These are phyloP conservation scores for Achatina immaculata DNA, from an alignment of 1,140 invertebrate genomes.

Conservation along the genomic window DNA sequence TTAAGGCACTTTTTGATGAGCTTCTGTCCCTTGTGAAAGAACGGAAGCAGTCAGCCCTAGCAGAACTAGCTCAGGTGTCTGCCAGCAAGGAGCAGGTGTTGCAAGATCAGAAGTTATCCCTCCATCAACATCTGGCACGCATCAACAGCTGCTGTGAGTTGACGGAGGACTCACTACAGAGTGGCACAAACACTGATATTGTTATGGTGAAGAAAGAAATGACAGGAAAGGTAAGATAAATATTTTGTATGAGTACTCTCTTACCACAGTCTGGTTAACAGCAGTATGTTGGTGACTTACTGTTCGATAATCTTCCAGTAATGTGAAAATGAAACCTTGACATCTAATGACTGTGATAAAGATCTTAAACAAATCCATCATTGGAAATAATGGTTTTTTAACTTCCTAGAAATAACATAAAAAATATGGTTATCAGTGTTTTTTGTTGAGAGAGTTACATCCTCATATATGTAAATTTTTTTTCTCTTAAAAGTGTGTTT, in stretches of 20 bases:
- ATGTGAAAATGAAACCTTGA: neutral
- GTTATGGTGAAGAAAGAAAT: conserved; percentile 75
- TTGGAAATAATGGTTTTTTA: no score
- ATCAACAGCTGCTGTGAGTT: conserved; percentile 72
- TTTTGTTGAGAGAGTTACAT: no score
- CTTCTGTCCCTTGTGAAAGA: conserved; percentile 67
- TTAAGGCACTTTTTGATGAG: conserved; percentile 68
- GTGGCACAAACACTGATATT: conserved; percentile 74
- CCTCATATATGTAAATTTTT: no score
- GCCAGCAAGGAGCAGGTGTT: conserved; percentile 71
- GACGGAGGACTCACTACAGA: conserved; percentile 72
- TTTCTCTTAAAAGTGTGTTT: no score
- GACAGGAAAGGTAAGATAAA: conserved; percentile 65
- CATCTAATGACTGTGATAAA: neutral
- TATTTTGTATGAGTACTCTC: neutral
- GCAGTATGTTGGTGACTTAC: neutral
- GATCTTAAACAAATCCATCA: no score
- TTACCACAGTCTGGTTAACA: neutral
- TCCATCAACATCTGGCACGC: conserved; percentile 71
- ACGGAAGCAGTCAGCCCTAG: conserved; percentile 69
- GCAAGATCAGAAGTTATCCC: conserved; percentile 68
- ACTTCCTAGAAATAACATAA: no score
- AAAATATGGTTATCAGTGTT: no score
- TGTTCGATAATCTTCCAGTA: neutral
- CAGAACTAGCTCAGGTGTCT: conserved; percentile 70